Percentiles rank a stretch among this genome's conserved stretches.
phyloP scores from a whole-genome alignment of 2,113 vertebrate species.

The Sapayoa aenigma region DNA sequence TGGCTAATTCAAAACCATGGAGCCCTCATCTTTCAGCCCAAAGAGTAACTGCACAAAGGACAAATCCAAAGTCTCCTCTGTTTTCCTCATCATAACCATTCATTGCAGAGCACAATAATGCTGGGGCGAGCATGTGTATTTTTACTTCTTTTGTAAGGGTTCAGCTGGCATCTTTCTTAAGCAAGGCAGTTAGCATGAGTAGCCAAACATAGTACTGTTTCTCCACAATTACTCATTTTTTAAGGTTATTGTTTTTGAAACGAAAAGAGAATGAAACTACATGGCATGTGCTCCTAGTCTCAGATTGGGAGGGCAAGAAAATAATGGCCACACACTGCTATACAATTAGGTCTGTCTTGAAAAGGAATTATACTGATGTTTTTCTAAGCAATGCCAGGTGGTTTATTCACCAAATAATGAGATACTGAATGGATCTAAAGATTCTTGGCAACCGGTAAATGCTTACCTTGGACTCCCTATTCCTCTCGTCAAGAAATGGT shows the following conservation, averaged over 20 bases:
- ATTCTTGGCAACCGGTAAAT: neutral
- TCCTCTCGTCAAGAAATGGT: constrained; percentile 7
- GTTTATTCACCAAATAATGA: constrained; percentile 44
- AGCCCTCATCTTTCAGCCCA: neutral
- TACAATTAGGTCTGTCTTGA: neutral
- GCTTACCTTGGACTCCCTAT: constrained; percentile 13
- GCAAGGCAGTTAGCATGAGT: neutral
- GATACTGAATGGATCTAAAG: constrained; percentile 47
- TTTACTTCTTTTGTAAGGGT: constrained; percentile 8
- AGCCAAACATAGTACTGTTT: neutral
- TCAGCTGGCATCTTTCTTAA: neutral
- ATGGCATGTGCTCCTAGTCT: neutral
- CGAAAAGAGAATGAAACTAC: neutral
- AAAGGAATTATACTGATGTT: neutral
- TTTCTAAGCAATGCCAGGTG: constrained; percentile 17
- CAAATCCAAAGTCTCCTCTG: neutral
- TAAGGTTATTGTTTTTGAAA: neutral
- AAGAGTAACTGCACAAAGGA: neutral
- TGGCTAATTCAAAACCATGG: neutral
- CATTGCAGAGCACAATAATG: neutral
- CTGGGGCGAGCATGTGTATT: neutral
- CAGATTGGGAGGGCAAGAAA: neutral
- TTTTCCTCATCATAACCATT: neutral
- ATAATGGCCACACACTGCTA: neutral
- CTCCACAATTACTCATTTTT: neutral